Base-by-base conservation (phyloP, 2,888 invertebrate genomes). In the Papilio gigon region DNA sequence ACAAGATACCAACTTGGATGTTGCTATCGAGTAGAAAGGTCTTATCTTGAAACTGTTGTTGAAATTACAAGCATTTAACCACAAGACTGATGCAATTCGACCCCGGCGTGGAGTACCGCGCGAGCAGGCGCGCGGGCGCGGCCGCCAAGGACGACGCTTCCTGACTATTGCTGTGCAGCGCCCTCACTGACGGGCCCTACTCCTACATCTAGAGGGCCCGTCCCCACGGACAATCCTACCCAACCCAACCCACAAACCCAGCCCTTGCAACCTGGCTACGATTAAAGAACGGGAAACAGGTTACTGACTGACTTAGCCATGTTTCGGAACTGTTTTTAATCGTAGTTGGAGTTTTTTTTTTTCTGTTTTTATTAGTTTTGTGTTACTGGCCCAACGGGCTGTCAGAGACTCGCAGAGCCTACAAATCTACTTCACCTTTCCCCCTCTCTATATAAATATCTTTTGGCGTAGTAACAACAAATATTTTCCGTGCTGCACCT, bases 71-170 rank as follows among this genome's bases (percentile, higher is more conserved):
- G 9, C 0, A 20, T 20, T 9, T 20, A 0, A 44, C n/a, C n/a
- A n/a, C n/a, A n/a, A n/a, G n/a, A n/a, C 94, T 98, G 88, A 98
- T 98, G 97, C 98, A 99, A 93, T 98, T 99, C 93, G 98, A 99
- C 93, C 98, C 98, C 71, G 98, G 98, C 86, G 94, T 98, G 87
- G 98, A 98, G 93, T 98, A 98, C 93, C 97, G 98, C 84, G 96
- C 97, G 85, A 95, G 95, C 84, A 93, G 96, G 82, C 93, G 95
- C 80, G 93, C 87, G 68, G 79, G 86, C 71, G 87, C 84, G 74
- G 76, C 82, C 77, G 92, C 90, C 89, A 97, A 97, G 89, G 97
- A 98, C 92, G 97, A 98, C 93, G 97, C 97, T 93, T 98, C 98
- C 96, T 98, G 98, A 98, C 97, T 98, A 95, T 95, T 98, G 95